Evolutionary conservation across 2,888 invertebrate species (phyloP).

Genomic region (Apamea sordens): DNA sequence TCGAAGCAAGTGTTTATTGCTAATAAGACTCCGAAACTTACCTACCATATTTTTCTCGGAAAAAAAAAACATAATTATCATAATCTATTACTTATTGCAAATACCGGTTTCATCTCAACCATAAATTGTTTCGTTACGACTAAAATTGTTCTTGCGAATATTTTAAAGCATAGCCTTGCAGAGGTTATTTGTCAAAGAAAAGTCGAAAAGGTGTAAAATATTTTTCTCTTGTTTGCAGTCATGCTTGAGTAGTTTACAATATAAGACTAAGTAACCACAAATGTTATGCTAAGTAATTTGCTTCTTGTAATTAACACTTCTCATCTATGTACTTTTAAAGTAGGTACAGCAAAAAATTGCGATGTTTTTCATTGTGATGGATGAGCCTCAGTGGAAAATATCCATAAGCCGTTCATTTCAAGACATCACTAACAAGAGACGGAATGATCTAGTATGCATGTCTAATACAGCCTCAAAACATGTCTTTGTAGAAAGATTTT

Average conservation of each 20-base stretch:
- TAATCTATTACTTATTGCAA: background rate
- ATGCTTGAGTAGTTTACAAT: conserved; percentile 28
- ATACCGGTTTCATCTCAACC: background rate
- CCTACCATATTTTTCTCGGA: no score
- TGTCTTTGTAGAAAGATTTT: no score
- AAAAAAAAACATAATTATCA: background rate
- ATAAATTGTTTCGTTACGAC: conserved; percentile 28
- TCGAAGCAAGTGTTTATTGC: background rate
- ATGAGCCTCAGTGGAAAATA: background rate
- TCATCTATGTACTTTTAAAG: background rate
- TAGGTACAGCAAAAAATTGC: background rate
- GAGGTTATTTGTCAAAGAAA: conserved; percentile 16
- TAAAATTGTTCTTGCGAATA: background rate
- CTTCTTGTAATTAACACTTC: conserved; percentile 16
- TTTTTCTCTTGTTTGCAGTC: conserved; percentile 9
- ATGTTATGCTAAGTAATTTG: conserved; percentile 3
- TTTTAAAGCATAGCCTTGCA: background rate
- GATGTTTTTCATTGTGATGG: background rate
- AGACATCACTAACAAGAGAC: no score
- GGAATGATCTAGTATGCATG: no score
- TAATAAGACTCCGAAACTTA: background rate
- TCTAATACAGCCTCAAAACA: no score
- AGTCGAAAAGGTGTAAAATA: background rate
- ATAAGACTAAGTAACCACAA: conserved; percentile 21
- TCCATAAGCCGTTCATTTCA: background rate